These are phyloP conservation scores for Trichomycterus rosablanca DNA, from an alignment of 2,113 vertebrate species.

Conservation along the genomic window DNA sequence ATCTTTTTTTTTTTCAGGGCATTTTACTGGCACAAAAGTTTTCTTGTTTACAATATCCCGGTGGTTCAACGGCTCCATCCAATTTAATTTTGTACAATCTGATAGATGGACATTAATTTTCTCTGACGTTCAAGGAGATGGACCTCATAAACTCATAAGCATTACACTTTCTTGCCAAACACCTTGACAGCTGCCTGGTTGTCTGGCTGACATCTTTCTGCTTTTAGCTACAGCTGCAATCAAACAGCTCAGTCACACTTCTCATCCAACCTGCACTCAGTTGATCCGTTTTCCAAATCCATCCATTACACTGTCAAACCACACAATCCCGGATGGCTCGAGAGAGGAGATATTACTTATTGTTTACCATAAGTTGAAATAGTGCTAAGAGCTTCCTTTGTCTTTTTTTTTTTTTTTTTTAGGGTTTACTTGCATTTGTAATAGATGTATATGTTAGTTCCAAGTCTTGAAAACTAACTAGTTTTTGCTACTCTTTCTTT, in stretches of 20 bases:
- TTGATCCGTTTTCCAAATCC: conserved; percentile 37
- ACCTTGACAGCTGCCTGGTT: conserved; percentile 12
- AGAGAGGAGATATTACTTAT: conserved; percentile 24
- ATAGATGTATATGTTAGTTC: too few species aligned
- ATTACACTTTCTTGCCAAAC: conserved; percentile 20
- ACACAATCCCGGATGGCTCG: conserved; percentile 24
- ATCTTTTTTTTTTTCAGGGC: too few species aligned
- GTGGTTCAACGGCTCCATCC: conserved; percentile 1
- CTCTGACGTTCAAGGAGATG: too few species aligned
- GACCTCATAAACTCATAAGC: conserved; percentile 19
- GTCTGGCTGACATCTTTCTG: conserved; percentile 20
- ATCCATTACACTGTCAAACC: conserved; percentile 33
- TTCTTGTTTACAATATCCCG: conserved; percentile 6
- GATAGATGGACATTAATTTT: too few species aligned
- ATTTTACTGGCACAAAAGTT: conserved; percentile 7
- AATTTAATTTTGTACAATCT: conserved; percentile 16
- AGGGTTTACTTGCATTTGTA: too few species aligned
- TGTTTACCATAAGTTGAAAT: conserved; percentile 19
- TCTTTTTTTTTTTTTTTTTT: conserved; percentile 1
- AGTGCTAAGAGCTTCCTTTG: too few species aligned
- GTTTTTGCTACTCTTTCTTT: too few species aligned
- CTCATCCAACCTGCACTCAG: conserved; percentile 28
- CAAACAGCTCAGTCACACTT: conserved; percentile 13
- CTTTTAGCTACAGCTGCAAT: conserved; percentile 24
- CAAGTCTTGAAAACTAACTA: too few species aligned